These are phyloP conservation scores for Psittacula cyanocephala DNA, from an alignment of 2,113 vertebrate species.

Conservation along the genomic window DNA sequence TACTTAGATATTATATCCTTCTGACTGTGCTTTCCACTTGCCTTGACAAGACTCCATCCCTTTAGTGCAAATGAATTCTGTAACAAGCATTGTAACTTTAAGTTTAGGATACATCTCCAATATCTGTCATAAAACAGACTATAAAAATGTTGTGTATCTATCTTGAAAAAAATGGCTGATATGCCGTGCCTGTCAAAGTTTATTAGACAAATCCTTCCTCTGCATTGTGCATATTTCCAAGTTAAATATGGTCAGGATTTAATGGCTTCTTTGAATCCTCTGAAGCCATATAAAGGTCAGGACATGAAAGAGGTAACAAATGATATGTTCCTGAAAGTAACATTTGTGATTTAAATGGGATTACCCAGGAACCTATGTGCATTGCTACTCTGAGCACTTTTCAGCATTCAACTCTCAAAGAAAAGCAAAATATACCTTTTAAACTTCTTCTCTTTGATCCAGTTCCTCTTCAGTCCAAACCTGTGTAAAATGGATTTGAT, in stretches of 20 bases:
- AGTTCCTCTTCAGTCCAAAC: not conserved
- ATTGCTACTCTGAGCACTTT: not conserved
- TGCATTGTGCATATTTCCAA: not conserved
- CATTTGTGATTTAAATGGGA: not conserved
- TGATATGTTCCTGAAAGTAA: not conserved
- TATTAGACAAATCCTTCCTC: not conserved
- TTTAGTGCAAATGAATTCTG: not conserved
- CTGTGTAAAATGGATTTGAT: not conserved
- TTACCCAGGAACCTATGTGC: not conserved
- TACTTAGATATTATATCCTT: not conserved
- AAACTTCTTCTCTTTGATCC: not conserved
- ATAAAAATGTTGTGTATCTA: not conserved
- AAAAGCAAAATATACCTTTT: not conserved
- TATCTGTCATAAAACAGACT: not conserved
- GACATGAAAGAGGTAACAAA: not conserved
- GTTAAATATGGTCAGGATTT: slow-evolving; percentile 11
- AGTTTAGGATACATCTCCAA: not conserved
- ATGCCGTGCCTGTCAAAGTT: not conserved
- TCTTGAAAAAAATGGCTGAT: not conserved
- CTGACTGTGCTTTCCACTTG: not conserved
- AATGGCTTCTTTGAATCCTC: not conserved
- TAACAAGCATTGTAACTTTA: not conserved
- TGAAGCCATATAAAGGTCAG: not conserved
- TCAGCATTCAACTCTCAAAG: not conserved
- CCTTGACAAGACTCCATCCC: not conserved